These are phyloP conservation scores for Rhagoletis pomonella DNA, from an alignment of 1,140 invertebrate species.

Conservation along the genomic window DNA sequence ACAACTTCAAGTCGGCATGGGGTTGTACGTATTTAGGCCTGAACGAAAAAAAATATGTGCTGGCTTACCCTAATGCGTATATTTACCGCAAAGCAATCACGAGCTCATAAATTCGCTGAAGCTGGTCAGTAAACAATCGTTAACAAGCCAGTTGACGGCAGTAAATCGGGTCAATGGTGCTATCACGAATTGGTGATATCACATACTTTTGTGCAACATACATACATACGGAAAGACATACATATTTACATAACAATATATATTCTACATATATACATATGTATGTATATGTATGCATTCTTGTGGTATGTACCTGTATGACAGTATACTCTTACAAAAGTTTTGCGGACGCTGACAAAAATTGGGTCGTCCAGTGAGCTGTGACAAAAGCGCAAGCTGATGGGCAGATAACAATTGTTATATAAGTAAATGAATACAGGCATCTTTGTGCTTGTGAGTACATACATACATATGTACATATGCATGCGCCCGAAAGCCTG, in stretches of 20 bases:
- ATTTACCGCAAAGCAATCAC: not conserved
- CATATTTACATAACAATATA: not conserved
- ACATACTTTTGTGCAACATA: not conserved
- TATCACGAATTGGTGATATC: slow-evolving; percentile 30
- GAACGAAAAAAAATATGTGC: too few species aligned
- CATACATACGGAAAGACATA: not conserved
- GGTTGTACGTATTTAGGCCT: too few species aligned
- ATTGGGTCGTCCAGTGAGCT: slow-evolving; percentile 38
- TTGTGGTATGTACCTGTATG: too few species aligned
- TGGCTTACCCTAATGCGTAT: too few species aligned
- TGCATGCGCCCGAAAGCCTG: not conserved
- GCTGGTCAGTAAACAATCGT: slow-evolving; percentile 38
- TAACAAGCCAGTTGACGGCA: slow-evolving; percentile 50
- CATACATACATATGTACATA: not conserved
- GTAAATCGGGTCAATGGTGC: slow-evolving; percentile 49
- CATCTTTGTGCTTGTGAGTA: too few species aligned
- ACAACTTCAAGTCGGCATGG: too few species aligned
- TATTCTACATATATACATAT: not conserved
- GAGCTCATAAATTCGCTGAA: slow-evolving; percentile 43
- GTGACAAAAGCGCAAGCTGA: slow-evolving; percentile 15
- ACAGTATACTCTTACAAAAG: slow-evolving; percentile 7
- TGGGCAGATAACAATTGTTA: slow-evolving; percentile 41
- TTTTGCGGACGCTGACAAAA: slow-evolving; percentile 30
- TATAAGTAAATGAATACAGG: too few species aligned
- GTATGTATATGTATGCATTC: not conserved